A percentile compares a stretch with the other conserved stretches of the same genome.
Evolutionary conservation across 2,888 invertebrate species (phyloP).

Genomic region (Reticulitermes lucifugus): DNA sequence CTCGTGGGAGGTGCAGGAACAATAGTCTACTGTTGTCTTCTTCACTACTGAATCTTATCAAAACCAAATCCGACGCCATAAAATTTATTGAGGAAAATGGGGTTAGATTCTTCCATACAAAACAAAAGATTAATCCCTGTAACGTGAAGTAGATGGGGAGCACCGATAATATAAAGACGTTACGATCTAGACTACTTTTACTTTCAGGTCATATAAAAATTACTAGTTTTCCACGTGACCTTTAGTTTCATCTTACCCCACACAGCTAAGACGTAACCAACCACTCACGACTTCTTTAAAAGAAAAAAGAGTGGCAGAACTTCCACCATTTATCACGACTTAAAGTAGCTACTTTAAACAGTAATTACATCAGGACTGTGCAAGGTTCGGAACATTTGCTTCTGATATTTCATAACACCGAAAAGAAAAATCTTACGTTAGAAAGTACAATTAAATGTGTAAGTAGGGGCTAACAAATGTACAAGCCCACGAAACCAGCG

Average conservation of each 20-base stretch:
- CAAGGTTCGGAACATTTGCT: too few relatives aligned
- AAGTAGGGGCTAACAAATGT: too few relatives aligned
- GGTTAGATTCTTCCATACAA: conserved; percentile 8
- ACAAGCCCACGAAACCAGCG: too few relatives aligned
- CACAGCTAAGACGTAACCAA: not conserved
- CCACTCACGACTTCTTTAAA: not conserved
- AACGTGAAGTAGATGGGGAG: not conserved
- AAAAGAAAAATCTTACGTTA: too few relatives aligned
- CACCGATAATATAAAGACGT: not conserved
- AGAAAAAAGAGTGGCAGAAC: too few relatives aligned
- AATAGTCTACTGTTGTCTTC: not conserved
- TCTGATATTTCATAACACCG: too few relatives aligned
- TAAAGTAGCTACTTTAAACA: too few relatives aligned
- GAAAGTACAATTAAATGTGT: too few relatives aligned
- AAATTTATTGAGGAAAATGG: not conserved
- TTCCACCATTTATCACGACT: too few relatives aligned
- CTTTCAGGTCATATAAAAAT: conserved; percentile 12
- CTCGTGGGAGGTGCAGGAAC: not conserved
- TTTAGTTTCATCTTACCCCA: not conserved
- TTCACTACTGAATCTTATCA: conserved; percentile 26
- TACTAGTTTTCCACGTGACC: not conserved
- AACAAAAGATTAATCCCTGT: not conserved
- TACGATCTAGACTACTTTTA: not conserved
- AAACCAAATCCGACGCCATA: not conserved
- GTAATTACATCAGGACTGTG: too few relatives aligned